Percentiles rank a stretch among this genome's conserved stretches.
Conservation (phyloP, 2,888 invertebrate genomes). For the Scaptomyza tumidula region DNA sequence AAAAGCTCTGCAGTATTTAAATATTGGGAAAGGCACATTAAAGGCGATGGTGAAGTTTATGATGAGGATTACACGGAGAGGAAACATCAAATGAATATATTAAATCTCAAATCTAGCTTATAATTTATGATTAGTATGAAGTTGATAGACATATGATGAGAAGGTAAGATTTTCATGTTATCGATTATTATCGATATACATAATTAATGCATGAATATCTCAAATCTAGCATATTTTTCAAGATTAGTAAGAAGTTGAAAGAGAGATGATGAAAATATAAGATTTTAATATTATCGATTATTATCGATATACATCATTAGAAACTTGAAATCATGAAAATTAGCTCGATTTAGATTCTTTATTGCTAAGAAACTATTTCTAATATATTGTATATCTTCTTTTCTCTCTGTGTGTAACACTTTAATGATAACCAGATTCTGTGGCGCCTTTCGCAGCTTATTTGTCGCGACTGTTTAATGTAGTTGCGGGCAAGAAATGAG, state of each 20-base stretch:
- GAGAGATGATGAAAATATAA: not conserved
- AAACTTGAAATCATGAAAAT: no score
- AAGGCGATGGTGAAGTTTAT: not conserved
- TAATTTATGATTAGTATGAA: no score
- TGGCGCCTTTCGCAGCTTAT: slow-evolving; percentile 25
- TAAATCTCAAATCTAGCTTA: no score
- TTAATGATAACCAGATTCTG: slow-evolving; percentile 61
- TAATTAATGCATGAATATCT: no score
- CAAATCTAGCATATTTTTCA: no score
- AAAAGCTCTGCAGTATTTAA: slow-evolving; percentile 21
- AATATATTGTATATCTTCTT: not conserved
- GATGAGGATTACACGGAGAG: not conserved
- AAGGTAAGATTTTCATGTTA: no score
- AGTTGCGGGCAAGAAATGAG: slow-evolving; percentile 38
- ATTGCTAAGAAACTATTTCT: no score
- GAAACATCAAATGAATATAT: not conserved
- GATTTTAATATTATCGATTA: not conserved
- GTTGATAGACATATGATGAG: no score
- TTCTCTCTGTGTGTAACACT: slow-evolving; percentile 8
- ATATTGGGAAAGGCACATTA: slow-evolving; percentile 11
- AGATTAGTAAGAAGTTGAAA: no score
- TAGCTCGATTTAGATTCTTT: no score
- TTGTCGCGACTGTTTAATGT: slow-evolving; percentile 25
- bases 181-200: no score
- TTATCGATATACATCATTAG: not conserved